phyloP scores from a whole-genome alignment of 2,888 invertebrate genomes.

The Campoplex capitator region DNA sequence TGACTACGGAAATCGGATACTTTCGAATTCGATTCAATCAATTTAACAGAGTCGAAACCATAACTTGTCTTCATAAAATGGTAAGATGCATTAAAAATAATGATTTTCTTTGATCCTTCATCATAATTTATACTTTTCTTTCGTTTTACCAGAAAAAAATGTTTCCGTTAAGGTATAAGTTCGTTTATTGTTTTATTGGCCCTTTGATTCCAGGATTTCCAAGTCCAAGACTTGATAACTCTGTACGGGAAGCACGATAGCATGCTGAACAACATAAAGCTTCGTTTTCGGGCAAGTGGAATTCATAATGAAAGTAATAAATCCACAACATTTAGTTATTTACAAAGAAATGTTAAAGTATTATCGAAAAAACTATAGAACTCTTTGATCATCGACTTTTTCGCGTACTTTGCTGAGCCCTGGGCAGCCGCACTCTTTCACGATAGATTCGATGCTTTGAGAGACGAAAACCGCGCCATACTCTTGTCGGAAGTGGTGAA shows the following conservation, averaged over 20 bases:
- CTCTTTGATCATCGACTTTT: constrained; percentile 88
- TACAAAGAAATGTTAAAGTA: not conserved
- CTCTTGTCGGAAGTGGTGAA: constrained; percentile 72
- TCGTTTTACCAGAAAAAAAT: not conserved
- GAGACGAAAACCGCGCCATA: constrained; percentile 76
- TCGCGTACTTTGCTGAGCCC: constrained; percentile 88
- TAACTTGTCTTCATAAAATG: constrained; percentile 87
- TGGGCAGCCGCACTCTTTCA: constrained; percentile 89
- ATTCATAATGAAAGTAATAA: not conserved
- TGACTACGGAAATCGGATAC: constrained; percentile 85
- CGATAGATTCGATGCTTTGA: constrained; percentile 86
- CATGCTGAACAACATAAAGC: constrained; percentile 88
- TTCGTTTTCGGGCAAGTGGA: constrained; percentile 86
- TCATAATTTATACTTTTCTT: not conserved
- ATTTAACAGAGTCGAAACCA: constrained; percentile 86
- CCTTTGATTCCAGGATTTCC: constrained; percentile 85
- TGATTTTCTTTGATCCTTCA: not conserved
- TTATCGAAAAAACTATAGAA: constrained; percentile 78
- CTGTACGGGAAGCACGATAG: constrained; percentile 91
- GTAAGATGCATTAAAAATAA: constrained; percentile 76
- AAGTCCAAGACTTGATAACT: constrained; percentile 86
- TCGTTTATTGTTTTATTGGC: not conserved
- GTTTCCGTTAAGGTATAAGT: not conserved
- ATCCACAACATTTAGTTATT: constrained; percentile 16
- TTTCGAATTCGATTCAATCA: constrained; percentile 87